Base-by-base conservation (phyloP, 2,888 invertebrate genomes). In the Enchytraeus crypticus region DNA sequence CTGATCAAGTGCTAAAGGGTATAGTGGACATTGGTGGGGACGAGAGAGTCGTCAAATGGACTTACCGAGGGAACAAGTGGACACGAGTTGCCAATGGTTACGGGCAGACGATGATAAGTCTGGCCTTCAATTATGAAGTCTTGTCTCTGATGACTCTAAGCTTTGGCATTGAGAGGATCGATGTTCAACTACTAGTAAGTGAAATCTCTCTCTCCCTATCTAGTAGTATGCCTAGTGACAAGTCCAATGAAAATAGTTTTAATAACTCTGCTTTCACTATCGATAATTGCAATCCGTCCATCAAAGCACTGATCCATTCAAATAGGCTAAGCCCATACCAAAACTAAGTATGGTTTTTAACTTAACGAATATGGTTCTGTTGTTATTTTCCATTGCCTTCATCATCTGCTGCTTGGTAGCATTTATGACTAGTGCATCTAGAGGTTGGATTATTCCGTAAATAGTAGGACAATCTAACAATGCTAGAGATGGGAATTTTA, bases 121-220 rank as follows among this genome's bases (percentile, higher is more conserved):
- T 77, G 54, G 73, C 75, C 1, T 77, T 77, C 59, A 73, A 77
- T 64, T 75, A 75, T 59, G 74, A 74, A 32, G 69, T 77, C 4
- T 63, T 76, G 5, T 76, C 76, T 2, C 68, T 77, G 64, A 70
- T 72, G 61, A 74, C 75, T 23, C 64, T 77, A 29, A 71, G 70
- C n/a, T 75, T 75, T n/a, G 76, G 77, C 0, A 73, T 76, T 4
- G 70, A 71, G 53, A 34, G 53, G 30, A 26, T 61, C 26, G 43
- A 59, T 2, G 63, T 75, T 8, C 63, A 67, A 23, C 59, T 77
- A 5, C 49, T 59, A 45, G 74, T 57, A 74, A 61, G 51, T 45
- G n/a, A 74, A 74, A 1, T 49, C n/a, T 21, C n/a, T 18, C 30
- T 38, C 38, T 11, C 18, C 38, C 18, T 38, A 8, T 38, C 38